phyloP scores from a whole-genome alignment of 2,888 invertebrate genomes.

The Beris chalybata region DNA sequence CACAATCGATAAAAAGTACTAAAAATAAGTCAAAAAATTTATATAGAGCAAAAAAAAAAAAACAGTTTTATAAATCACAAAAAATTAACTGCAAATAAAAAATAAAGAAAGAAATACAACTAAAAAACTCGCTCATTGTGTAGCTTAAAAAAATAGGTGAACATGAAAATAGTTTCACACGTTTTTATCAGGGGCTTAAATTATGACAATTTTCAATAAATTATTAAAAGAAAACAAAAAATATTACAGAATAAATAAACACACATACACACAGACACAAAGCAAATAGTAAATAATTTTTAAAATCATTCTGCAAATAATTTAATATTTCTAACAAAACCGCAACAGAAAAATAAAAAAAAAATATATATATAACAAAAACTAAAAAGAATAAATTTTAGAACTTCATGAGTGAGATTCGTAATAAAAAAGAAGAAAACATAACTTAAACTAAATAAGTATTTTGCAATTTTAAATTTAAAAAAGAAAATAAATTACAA shows the following conservation, averaged over 20 bases:
- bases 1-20: constrained; percentile 22
- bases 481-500: constrained; percentile 8
- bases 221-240: not conserved
- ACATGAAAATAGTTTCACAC: constrained; percentile 10
- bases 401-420: constrained; percentile 33
- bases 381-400: constrained; percentile 16
- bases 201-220: constrained; percentile 18
- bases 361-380: constrained; percentile 11
- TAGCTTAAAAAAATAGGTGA: constrained; percentile 21
- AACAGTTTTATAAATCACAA: constrained; percentile 25
- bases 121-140: constrained; percentile 28
- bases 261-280: not conserved
- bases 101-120: constrained; percentile 9
- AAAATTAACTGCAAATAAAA: constrained; percentile 26
- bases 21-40: constrained; percentile 3
- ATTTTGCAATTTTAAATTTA: constrained; percentile 20
- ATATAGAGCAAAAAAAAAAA: constrained; percentile 10
- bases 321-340: constrained; percentile 4
- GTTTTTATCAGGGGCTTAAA: constrained; percentile 33
- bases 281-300: not conserved
- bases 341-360: constrained; percentile 8
- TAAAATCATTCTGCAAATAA: constrained; percentile 2
- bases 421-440: constrained; percentile 25
- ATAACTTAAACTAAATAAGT: constrained; percentile 22
- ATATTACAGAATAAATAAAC: constrained; percentile 4